These are phyloP conservation scores for Meiosimyza decipiens DNA, from an alignment of 2,888 invertebrate genomes.

Conservation along the genomic window DNA sequence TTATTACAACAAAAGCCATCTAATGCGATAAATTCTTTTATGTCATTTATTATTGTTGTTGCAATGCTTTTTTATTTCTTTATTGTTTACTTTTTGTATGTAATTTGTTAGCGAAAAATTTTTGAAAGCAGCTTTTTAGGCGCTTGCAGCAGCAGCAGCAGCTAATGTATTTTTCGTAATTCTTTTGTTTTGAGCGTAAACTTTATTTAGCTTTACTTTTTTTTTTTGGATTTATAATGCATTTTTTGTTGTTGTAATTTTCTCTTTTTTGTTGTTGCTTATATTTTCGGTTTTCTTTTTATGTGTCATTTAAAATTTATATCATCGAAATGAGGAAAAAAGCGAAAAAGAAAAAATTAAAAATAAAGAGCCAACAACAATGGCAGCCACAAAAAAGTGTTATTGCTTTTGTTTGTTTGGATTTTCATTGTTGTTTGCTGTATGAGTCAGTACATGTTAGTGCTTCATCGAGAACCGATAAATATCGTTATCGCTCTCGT, in stretches of 20 bases:
- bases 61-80: not conserved
- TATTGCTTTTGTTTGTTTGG: no score
- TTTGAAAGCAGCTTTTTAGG: not conserved
- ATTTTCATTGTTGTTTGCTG: no score
- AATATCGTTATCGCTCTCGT: no score
- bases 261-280: slow-evolving; percentile 8
- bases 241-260: not conserved
- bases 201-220: not conserved
- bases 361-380: not conserved
- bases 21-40: not conserved
- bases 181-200: not conserved
- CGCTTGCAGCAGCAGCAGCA: not conserved
- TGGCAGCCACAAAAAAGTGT: not conserved
- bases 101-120: no score
- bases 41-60: not conserved
- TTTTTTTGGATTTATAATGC: not conserved
- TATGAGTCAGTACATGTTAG: no score
- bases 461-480: no score
- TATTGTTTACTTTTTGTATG: not conserved
- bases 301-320: not conserved
- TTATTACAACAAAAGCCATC: not conserved
- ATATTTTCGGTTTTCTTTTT: not conserved
- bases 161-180: not conserved
- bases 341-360: not conserved
- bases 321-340: not conserved